Percentiles rank a stretch among this genome's conserved stretches.
These are phyloP conservation scores for Macrotis lagotis DNA, from an alignment of 2,113 vertebrate species.

Conservation along the genomic window DNA sequence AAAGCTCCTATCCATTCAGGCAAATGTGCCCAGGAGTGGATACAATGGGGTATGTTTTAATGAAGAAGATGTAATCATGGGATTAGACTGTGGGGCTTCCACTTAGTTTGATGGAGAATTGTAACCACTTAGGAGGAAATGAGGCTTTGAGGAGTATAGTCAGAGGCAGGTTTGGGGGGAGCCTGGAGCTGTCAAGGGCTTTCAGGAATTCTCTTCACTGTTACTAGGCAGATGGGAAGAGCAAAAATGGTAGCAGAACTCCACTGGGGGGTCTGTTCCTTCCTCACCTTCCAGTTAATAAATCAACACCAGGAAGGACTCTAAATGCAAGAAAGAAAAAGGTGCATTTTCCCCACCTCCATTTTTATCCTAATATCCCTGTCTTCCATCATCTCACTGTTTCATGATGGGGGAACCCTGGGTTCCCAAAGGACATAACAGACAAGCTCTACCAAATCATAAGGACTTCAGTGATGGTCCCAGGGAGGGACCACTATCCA, in stretches of 20 bases:
- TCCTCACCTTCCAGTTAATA: not conserved
- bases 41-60: not conserved
- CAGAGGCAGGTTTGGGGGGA: not conserved
- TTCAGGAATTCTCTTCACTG: slow-evolving; percentile 8
- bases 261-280: not conserved
- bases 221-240: slow-evolving; percentile 28
- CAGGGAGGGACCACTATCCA: not conserved
- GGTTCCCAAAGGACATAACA: not conserved
- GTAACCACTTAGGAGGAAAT: not conserved
- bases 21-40: not conserved
- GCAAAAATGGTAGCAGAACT: not conserved
- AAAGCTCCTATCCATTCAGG: not conserved
- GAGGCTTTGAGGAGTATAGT: not conserved
- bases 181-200: slow-evolving; percentile 24
- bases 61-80: not conserved
- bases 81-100: not conserved
- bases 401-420: not conserved
- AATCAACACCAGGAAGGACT: not conserved
- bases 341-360: not conserved
- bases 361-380: not conserved
- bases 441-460: not conserved
- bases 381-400: not conserved
- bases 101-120: not conserved
- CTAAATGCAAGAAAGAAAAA: not conserved
- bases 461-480: not conserved